Evolutionary conservation across 2,797 vertebrate genomes (phyloP), one percentile per base, ranked within the genome.

Genomic region (Acrossocheilus fasciatus): DNA sequence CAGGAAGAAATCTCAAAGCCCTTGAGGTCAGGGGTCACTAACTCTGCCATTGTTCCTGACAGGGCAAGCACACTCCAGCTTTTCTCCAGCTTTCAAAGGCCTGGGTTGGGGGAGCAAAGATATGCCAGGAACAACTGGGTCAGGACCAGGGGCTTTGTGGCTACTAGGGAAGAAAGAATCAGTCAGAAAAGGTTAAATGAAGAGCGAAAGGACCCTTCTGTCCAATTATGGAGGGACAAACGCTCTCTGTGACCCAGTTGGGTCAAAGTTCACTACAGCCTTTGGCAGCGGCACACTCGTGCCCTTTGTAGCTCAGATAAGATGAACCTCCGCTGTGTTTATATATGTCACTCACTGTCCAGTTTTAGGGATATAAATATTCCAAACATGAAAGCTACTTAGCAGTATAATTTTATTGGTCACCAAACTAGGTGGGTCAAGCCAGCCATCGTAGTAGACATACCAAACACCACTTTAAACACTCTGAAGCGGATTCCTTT

Each of bases 201-300:
- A 93, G 94, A 95, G 95, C 95, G 93, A 96, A 94, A 95, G 92
- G 94, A 90, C 93, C 95, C 96, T 97, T 97, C 96, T 97, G 96
- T 96, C 95, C 96, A 96, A 96, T 96, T 96, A 96, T 89, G 34
- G 88, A 90, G 92, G 93, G 93, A 96, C 95, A 95, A 96, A 96
- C 95, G 92, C 95, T 94, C 91, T 90, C 90, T 79, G 87, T 95
- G 96, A 96, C 95, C 95, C 85, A 23, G 54, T 3, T n/a, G 90
- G 95, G 95, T 95, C 93, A 95, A 90, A 94, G 94, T 95, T 96
- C 95, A 94, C 91, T 86, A 1, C 78, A 93, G 92, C 92, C 93
- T 94, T 95, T 96, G 92, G 93, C 84, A 83, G 90, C 80, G 95
- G 94, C 96, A 97, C 94, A 95, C 95, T 96, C 93, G 91, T 91